Percentiles rank a stretch among this genome's conserved stretches.
Conservation (phyloP, 2,113 vertebrate species). For the Cnemophilus loriae region DNA sequence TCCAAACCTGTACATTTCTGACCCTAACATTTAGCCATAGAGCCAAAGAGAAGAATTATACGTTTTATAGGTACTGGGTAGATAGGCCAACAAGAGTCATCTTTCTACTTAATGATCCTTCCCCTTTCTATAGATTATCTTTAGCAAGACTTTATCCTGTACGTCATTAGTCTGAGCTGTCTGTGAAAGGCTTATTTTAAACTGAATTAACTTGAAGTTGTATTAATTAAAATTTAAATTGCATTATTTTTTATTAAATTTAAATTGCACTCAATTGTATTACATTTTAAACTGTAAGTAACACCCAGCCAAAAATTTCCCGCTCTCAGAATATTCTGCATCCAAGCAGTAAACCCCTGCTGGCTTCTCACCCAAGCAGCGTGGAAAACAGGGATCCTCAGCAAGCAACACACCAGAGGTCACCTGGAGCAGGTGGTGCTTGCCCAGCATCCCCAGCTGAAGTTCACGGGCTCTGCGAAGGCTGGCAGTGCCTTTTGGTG, state of each 20-base stretch:
- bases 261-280: not conserved
- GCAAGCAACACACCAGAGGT: not conserved
- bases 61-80: not conserved
- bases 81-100: not conserved
- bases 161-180: conserved; percentile 49
- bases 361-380: not conserved
- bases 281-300: not conserved
- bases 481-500: not conserved
- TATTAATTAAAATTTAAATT: not conserved
- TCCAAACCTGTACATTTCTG: not conserved
- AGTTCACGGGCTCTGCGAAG: not conserved
- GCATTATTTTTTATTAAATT: not conserved
- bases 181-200: conserved; percentile 44
- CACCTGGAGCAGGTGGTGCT: not conserved
- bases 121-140: not conserved
- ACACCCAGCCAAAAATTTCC: not conserved
- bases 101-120: not conserved
- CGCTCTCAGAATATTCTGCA: not conserved
- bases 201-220: not conserved
- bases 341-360: not conserved
- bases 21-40: not conserved
- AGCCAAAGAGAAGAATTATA: not conserved
- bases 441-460: not conserved
- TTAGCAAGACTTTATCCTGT: conserved; percentile 2
- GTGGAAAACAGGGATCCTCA: not conserved